Evolutionary conservation across 2,797 vertebrate genomes (phyloP).

Genomic region (Rhynchonycteris naso): DNA sequence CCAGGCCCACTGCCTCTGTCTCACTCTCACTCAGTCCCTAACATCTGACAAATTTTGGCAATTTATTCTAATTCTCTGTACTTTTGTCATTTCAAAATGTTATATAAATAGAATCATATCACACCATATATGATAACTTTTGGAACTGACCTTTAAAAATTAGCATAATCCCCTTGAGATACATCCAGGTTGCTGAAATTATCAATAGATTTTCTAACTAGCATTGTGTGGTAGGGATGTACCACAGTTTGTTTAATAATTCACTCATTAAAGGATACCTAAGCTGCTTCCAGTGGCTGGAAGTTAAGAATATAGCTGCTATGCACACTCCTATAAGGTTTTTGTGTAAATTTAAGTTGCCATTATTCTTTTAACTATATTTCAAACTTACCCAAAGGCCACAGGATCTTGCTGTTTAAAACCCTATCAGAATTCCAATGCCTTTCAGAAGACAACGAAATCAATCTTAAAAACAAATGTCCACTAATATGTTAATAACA

Average conservation of each 20-base stretch:
- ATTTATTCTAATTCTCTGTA: too few relatives aligned
- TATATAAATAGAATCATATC: not conserved
- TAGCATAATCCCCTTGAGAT: not conserved
- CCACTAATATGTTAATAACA: not conserved
- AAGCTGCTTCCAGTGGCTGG: not conserved
- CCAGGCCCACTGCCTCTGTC: not conserved
- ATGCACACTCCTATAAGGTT: not conserved
- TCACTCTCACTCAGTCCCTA: too few relatives aligned
- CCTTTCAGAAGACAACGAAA: slow-evolving; percentile 36
- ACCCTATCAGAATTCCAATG: not conserved
- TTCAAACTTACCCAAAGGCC: not conserved
- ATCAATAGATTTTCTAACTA: not conserved
- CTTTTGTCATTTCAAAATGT: too few relatives aligned
- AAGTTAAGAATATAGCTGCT: not conserved
- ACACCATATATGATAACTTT: not conserved
- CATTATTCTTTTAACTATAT: not conserved
- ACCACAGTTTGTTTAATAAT: not conserved
- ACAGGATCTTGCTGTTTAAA: not conserved
- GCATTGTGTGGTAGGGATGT: not conserved
- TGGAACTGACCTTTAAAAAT: not conserved
- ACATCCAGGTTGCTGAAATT: not conserved
- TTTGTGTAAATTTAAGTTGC: not conserved
- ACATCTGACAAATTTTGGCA: too few relatives aligned
- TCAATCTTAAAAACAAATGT: slow-evolving; percentile 12
- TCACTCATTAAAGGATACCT: not conserved